Conservation (phyloP, 2,113 vertebrate species). For the Eptatretus burgeri region DNA sequence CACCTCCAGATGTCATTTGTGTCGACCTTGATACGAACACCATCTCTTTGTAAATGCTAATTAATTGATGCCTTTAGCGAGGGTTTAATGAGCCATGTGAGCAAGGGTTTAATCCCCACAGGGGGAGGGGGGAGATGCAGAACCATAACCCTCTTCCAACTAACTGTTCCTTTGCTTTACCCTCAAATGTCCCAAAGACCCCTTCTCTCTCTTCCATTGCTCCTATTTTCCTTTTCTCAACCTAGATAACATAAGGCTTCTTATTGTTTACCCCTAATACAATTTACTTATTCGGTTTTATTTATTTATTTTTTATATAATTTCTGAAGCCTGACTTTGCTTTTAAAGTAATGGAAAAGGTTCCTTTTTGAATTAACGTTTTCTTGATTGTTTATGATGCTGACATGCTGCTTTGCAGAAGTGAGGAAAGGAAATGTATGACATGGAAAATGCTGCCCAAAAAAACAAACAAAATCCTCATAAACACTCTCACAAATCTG, state of each 20-base stretch:
- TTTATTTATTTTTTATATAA: no score
- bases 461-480: constrained; percentile 38
- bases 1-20: constrained; percentile 47
- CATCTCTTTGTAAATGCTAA: constrained; percentile 48
- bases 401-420: constrained; percentile 17
- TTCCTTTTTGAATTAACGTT: no score
- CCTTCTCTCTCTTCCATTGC: no score
- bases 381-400: no score
- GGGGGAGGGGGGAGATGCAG: background rate
- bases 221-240: background rate
- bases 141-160: background rate
- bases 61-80: no score
- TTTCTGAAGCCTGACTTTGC: no score
- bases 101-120: rapidly evolving
- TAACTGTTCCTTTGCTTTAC: background rate
- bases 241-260: no score
- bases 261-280: no score
- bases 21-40: constrained; percentile 83
- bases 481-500: constrained; percentile 28
- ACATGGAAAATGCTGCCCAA: constrained; percentile 41
- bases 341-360: no score
- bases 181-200: no score
- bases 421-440: constrained; percentile 46
- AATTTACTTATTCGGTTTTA: no score
- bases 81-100: no score